Evolutionary conservation across 64 coral and sea anemone genomes (phyloP).

Genomic region (Dendronephthya gigantea): DNA sequence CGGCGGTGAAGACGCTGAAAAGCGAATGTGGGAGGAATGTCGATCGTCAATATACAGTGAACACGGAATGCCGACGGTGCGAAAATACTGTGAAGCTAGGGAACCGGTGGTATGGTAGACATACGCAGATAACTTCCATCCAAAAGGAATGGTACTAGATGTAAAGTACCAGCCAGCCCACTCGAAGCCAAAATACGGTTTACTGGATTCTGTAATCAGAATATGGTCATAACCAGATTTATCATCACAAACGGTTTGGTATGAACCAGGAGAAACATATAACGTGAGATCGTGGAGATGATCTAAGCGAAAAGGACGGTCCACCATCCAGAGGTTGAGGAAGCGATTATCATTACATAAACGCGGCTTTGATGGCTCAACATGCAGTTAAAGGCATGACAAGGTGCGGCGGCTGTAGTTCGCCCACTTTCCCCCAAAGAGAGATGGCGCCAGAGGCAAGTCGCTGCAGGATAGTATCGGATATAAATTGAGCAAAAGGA

Average conservation of each 20-base stretch:
- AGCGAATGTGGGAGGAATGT: no score
- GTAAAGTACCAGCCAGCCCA: constrained; percentile 30
- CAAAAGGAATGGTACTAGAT: constrained; percentile 24
- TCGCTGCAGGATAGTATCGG: constrained; percentile 24
- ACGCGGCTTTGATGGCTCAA: constrained; percentile 16
- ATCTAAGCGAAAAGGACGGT: constrained; percentile 22
- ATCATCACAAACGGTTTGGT: constrained; percentile 3
- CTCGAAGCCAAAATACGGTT: constrained; percentile 29
- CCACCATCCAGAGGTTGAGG: constrained; percentile 23
- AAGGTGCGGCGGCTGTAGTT: constrained; percentile 2
- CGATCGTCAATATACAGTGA: no score
- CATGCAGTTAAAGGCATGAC: constrained; percentile 20
- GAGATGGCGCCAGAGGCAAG: constrained; percentile 24
- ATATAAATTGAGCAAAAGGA: constrained; percentile 26
- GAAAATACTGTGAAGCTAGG: constrained; percentile 16
- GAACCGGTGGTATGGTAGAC: constrained; percentile 29
- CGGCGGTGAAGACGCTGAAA: no score
- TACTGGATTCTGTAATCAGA: no score
- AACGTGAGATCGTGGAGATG: neutral
- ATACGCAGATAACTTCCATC: constrained; percentile 25
- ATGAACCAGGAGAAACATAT: neutral
- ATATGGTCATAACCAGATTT: constrained; percentile 23
- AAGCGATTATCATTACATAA: constrained; percentile 3
- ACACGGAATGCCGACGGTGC: no score
- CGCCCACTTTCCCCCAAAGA: constrained; percentile 33